Percentiles rank a stretch among this genome's conserved stretches.
These are phyloP conservation scores for Holacanthella duospinosa DNA, from an alignment of 2,888 invertebrate species.

Conservation along the genomic window DNA sequence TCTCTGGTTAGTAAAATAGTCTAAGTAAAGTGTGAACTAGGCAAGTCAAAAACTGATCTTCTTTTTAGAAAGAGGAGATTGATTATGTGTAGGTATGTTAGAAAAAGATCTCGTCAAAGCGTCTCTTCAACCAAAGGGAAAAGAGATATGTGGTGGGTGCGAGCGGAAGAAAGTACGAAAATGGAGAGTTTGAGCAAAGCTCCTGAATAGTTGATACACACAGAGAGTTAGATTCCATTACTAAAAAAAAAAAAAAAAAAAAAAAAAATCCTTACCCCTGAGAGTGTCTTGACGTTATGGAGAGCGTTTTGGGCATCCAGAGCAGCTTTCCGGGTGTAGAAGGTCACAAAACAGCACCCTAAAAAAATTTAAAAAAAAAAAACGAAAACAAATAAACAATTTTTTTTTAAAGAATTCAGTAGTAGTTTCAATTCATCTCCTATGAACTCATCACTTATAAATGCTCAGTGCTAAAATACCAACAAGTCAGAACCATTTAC, in stretches of 20 bases:
- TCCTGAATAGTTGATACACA: too few relatives aligned
- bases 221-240: too few relatives aligned
- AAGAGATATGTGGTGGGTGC: too few relatives aligned
- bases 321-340: conserved; percentile 95
- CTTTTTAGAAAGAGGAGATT: not conserved
- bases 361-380: conserved; percentile 45
- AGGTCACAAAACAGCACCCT: conserved; percentile 99
- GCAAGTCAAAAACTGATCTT: not conserved
- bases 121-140: too few relatives aligned
- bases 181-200: too few relatives aligned
- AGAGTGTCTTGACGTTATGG: conserved; percentile 96
- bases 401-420: not conserved
- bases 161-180: too few relatives aligned
- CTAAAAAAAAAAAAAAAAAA: too few relatives aligned
- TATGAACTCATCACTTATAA: not conserved
- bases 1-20: too few relatives aligned
- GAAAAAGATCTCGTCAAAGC: too few relatives aligned
- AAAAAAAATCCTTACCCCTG: conserved; percentile 98
- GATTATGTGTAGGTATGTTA: not conserved
- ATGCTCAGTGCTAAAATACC: not conserved
- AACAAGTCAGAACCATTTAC: too few relatives aligned
- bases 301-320: conserved; percentile 97
- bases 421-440: not conserved
- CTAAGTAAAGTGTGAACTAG: not conserved
- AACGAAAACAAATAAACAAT: not conserved